phyloP scores from a whole-genome alignment of 2,888 invertebrate species.

The Aspidiotus destructor region DNA sequence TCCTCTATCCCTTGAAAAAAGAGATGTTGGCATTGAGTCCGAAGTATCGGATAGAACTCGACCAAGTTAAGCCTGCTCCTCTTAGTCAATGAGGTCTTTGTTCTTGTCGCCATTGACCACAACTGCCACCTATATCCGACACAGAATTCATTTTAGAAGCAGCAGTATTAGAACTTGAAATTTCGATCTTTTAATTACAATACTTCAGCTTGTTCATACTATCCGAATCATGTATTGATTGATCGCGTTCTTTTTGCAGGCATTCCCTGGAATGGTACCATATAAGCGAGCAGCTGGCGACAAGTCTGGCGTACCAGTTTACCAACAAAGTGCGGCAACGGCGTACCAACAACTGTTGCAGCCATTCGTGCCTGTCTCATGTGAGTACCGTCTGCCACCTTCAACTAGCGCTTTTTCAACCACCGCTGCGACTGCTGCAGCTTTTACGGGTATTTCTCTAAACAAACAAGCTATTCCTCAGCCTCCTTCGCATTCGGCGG shows the following conservation, averaged over 20 bases:
- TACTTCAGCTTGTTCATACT: slow-evolving; percentile 49
- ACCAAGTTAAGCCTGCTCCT: no score
- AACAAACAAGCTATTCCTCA: slow-evolving; percentile 53
- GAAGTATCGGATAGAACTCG: no score
- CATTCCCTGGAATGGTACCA: slow-evolving; percentile 90
- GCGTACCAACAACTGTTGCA: slow-evolving; percentile 90
- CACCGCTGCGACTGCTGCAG: slow-evolving; percentile 42
- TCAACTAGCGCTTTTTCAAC: slow-evolving; percentile 46
- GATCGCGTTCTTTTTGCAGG: slow-evolving; percentile 48
- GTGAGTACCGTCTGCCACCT: slow-evolving; percentile 76
- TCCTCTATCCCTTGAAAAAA: no score
- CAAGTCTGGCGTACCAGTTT: slow-evolving; percentile 92
- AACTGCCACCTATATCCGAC: no score
- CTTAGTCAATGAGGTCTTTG: no score
- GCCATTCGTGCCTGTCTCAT: slow-evolving; percentile 97
- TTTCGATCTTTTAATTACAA: no score
- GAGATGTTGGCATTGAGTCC: no score
- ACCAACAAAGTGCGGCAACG: slow-evolving; percentile 77
- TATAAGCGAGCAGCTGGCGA: slow-evolving; percentile 93
- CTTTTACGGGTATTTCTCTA: slow-evolving; percentile 58
- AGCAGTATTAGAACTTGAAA: no score
- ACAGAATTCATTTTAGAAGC: no score
- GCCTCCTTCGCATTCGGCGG: slow-evolving; percentile 40
- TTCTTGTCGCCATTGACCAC: no score
- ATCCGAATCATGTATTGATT: slow-evolving; percentile 83